These are phyloP conservation scores for Catharus fuscescens DNA, from an alignment of 2,113 vertebrate genomes.

Conservation along the genomic window DNA sequence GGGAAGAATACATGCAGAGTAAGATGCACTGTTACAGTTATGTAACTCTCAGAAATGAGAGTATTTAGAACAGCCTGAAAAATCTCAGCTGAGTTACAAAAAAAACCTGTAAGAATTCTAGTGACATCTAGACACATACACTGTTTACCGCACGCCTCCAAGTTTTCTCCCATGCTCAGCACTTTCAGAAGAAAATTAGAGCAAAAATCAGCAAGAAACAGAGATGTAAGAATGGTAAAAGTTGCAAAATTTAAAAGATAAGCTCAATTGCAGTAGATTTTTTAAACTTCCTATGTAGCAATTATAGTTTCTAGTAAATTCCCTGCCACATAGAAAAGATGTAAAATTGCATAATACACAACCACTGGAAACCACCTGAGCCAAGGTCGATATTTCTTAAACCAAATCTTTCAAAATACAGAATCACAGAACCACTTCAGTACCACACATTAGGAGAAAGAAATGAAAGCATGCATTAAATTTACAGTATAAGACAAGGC, in stretches of 20 bases:
- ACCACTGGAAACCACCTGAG: background rate
- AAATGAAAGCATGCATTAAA: background rate
- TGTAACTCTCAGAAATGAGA: background rate
- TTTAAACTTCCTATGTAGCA: background rate
- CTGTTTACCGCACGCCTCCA: background rate
- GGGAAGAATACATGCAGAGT: background rate
- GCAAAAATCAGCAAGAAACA: background rate
- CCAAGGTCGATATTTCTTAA: background rate
- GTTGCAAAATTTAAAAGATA: background rate
- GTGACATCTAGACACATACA: rapidly evolving
- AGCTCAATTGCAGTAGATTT: background rate
- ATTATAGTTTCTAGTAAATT: background rate
- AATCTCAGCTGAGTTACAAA: background rate
- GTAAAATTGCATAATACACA: background rate
- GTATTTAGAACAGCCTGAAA: background rate
- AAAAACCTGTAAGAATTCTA: background rate
- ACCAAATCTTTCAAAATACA: background rate
- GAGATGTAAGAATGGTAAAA: background rate
- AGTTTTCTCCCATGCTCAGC: background rate
- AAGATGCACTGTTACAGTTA: background rate
- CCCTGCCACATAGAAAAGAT: background rate
- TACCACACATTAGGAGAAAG: background rate
- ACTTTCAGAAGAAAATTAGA: background rate
- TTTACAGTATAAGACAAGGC: background rate
- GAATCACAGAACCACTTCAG: background rate